Evolutionary conservation across 2,888 invertebrate genomes (phyloP).

Genomic region (Keiferia lycopersicella): DNA sequence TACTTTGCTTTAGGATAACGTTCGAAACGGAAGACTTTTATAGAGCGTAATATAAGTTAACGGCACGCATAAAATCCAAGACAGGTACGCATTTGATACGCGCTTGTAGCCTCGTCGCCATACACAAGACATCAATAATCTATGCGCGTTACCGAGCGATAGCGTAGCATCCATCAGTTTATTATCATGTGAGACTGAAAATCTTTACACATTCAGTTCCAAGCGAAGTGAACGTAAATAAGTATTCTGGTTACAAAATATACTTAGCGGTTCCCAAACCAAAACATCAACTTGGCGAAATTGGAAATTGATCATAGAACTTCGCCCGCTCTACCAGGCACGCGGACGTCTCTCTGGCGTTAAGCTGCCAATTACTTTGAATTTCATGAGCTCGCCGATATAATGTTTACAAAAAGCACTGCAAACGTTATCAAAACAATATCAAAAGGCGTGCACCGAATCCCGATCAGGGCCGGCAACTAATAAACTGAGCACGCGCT

Average conservation of each 20-base stretch:
- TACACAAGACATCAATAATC: constrained; percentile 41
- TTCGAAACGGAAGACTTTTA: constrained; percentile 62
- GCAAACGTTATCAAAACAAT: constrained; percentile 36
- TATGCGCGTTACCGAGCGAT: constrained; percentile 26
- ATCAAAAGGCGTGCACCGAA: constrained; percentile 38
- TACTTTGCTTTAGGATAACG: constrained; percentile 47
- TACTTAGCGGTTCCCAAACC: background rate
- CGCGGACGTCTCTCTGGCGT: background rate
- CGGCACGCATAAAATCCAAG: constrained; percentile 62
- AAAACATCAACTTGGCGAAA: background rate
- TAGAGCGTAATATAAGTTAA: constrained; percentile 68
- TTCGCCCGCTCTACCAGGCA: background rate
- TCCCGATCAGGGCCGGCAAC: constrained; percentile 41
- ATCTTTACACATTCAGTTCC: background rate
- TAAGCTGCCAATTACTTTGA: constrained; percentile 24
- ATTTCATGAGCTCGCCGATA: constrained; percentile 22
- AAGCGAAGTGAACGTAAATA: background rate
- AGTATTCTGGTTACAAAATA: background rate
- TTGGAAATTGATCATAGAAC: constrained; percentile 2
- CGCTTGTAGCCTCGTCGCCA: constrained; percentile 31
- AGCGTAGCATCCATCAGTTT: constrained; percentile 22
- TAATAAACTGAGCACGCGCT: constrained; percentile 54
- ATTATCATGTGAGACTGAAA: constrained; percentile 12
- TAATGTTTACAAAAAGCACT: constrained; percentile 25
- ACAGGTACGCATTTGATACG: constrained; percentile 47